Base-by-base conservation (phyloP, 2,888 invertebrate species). In the Himalopsyche japonica region DNA sequence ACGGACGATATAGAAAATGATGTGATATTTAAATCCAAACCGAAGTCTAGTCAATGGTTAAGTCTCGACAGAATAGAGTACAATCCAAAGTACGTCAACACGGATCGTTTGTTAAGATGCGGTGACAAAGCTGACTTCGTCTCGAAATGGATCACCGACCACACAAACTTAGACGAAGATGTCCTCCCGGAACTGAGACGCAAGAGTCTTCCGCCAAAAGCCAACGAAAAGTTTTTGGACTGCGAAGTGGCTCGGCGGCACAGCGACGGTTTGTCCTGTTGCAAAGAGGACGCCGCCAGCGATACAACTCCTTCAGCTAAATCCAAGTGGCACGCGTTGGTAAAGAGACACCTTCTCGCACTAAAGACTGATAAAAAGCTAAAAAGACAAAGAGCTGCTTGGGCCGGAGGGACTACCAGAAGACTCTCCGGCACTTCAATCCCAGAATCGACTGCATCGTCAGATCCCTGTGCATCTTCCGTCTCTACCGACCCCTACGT, bases 31-130 rank as follows among this genome's bases (percentile, higher is more conserved):
- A 92, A 92, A 91, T 92, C 92, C 88, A 92, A 92, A 88, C 92
- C 92, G 86, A 92, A 92, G 90, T 92, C 92, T 92, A 92, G 92
- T 92, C 92, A 92, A 87, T 92, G 92, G 92, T 91, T 92, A 87
- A 92, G 92, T 89, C 90, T 92, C 88, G 92, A 92, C 90, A 92
- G 92, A 91, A 92, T 92, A 89, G 87, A 87, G 49, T 84, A 85
- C 82, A 85, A 84, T 32, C 87, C 87, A 70, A 86, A 87, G 76
- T 87, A 87, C 70, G 87, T 84, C 30, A 87, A 87, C 70, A 86
- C 87, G 70, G 84, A 84, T 20, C 78, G 91, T 90, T 89, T 89
- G 90, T 57, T 57, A 24, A 88, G 91, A 91, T 88, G 91, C 91
- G 92, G 92, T 91, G 92, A 92, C 92, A 92, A 92, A 90, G 86